Evolutionary conservation across 2,888 invertebrate genomes (phyloP).

Genomic region (Criorhina ranunculi): DNA sequence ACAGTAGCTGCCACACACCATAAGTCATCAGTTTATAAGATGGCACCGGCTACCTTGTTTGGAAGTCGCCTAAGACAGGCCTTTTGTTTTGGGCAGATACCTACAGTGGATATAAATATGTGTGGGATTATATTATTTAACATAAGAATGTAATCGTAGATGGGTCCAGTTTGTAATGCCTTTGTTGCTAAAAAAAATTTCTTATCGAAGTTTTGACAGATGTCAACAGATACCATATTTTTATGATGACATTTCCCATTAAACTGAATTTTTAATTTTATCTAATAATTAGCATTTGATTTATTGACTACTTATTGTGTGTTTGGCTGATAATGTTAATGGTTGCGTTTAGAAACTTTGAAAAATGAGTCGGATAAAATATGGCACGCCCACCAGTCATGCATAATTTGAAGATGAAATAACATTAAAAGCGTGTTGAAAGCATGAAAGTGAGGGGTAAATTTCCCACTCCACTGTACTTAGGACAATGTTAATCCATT

Average conservation of each 20-base stretch:
- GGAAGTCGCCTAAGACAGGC: slow-evolving; percentile 47
- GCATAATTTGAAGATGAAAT: too few species aligned
- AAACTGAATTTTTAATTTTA: background rate
- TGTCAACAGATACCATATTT: background rate
- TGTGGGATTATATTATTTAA: background rate
- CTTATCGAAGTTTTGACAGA: background rate
- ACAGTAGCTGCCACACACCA: slow-evolving; percentile 59
- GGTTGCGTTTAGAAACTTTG: background rate
- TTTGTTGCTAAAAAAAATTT: background rate
- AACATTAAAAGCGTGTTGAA: too few species aligned
- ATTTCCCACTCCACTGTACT: too few species aligned
- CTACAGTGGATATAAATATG: slow-evolving; percentile 5
- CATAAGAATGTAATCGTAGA: slow-evolving; percentile 4
- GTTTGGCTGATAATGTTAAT: background rate
- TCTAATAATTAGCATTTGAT: background rate
- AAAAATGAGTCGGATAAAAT: background rate
- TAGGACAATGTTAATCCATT: too few species aligned
- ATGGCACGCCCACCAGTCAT: too few species aligned
- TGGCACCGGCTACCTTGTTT: slow-evolving; percentile 58
- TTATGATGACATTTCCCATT: background rate
- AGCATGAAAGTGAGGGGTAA: too few species aligned
- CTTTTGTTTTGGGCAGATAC: slow-evolving; percentile 46
- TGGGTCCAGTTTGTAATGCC: slow-evolving; percentile 7
- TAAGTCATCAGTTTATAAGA: slow-evolving; percentile 63
- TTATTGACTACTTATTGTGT: background rate